A percentile compares a stretch with the other conserved stretches of the same genome.
Evolutionary conservation across 2,797 vertebrate genomes (phyloP).

Genomic region (Heteromormyrus szaboi): DNA sequence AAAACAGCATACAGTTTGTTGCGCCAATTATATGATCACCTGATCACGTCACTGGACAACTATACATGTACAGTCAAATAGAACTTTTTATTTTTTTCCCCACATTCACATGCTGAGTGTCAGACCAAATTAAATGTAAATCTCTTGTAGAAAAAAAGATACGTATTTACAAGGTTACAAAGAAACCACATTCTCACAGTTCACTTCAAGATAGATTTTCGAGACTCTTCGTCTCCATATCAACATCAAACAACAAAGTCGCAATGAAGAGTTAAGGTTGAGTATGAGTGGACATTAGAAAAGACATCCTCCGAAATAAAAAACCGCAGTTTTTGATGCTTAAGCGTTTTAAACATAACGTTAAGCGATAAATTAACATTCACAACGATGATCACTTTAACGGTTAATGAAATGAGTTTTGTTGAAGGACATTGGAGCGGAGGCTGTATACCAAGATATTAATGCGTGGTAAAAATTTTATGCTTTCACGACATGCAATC

Average conservation of each 20-base stretch:
- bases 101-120: constrained; percentile 88
- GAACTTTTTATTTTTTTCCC: constrained; percentile 41
- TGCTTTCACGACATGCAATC: not conserved
- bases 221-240: constrained; percentile 61
- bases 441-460: not conserved
- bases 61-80: constrained; percentile 67
- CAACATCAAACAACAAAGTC: constrained; percentile 58
- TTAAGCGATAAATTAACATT: not conserved
- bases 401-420: not conserved
- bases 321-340: constrained; percentile 41
- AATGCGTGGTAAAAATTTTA: not conserved
- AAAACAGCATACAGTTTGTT: constrained; percentile 70
- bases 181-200: constrained; percentile 69
- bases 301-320: constrained; percentile 50
- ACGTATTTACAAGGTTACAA: constrained; percentile 86
- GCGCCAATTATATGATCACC: constrained; percentile 66
- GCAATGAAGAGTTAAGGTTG: constrained; percentile 54
- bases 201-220: constrained; percentile 58
- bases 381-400: not conserved
- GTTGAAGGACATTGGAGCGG: not conserved
- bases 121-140: constrained; percentile 75
- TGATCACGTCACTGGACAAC: constrained; percentile 74
- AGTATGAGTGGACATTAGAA: constrained; percentile 49
- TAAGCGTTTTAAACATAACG: constrained; percentile 8
- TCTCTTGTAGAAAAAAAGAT: constrained; percentile 77